phyloP scores from a whole-genome alignment of 2,113 vertebrate species.

The Anhinga anhinga region DNA sequence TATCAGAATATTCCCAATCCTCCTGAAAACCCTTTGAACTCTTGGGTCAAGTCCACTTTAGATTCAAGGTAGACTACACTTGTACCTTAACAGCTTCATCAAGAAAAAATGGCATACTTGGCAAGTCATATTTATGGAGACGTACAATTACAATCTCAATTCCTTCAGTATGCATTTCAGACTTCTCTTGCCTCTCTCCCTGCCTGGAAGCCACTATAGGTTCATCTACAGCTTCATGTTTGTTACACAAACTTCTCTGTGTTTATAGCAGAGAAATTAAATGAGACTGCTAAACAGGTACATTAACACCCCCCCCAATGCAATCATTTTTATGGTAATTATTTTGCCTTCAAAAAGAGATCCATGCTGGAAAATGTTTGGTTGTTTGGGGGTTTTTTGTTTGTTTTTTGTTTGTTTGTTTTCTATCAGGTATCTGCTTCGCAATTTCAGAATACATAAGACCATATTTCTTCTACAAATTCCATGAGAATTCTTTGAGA shows the following conservation, averaged over 20 bases:
- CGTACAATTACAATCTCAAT: not conserved
- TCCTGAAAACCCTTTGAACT: not conserved
- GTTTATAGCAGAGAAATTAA: not conserved
- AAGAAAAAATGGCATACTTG: not conserved
- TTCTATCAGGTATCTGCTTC: not conserved
- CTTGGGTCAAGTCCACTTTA: not conserved
- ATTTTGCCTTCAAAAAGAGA: not conserved
- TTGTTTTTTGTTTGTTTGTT: not conserved
- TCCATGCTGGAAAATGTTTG: not conserved
- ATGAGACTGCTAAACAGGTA: not conserved
- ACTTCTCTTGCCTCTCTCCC: not conserved
- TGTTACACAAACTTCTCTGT: not conserved
- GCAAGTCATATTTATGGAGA: not conserved
- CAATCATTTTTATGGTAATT: not conserved
- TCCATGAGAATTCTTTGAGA: not conserved
- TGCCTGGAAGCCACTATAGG: not conserved
- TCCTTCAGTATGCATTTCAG: not conserved
- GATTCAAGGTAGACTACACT: not conserved
- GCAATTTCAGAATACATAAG: not conserved
- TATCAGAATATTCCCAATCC: not conserved
- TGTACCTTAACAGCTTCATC: not conserved
- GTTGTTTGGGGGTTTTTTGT: too few relatives aligned
- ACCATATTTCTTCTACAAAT: not conserved
- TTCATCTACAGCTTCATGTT: not conserved
- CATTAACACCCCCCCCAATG: not conserved